phyloP scores from a whole-genome alignment of 2,888 invertebrate species.

The Brachylomia viminalis region DNA sequence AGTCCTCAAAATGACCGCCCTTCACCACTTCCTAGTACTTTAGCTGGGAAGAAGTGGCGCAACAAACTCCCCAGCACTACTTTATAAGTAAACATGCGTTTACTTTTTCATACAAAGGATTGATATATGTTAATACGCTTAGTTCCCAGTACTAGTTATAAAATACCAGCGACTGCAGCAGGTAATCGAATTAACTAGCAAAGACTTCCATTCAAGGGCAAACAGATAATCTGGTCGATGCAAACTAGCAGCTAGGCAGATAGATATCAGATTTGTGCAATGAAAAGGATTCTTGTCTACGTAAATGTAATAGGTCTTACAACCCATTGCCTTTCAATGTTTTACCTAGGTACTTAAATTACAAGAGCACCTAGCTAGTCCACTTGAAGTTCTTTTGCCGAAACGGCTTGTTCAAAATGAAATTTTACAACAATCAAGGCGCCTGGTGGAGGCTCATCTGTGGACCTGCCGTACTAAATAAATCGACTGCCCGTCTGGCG shows the following conservation, averaged over 20 bases:
- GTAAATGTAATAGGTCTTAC: too few species aligned
- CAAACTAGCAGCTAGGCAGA: constrained; percentile 9
- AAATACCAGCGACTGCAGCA: constrained; percentile 33
- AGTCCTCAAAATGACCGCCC: background rate
- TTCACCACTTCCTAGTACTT: background rate
- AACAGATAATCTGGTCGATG: constrained; percentile 49
- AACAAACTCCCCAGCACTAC: background rate
- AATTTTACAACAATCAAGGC: too few species aligned
- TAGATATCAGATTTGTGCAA: constrained; percentile 46
- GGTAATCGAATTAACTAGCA: constrained; percentile 50
- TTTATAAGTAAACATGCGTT: background rate
- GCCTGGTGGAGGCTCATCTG: too few species aligned
- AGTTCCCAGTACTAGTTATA: constrained; percentile 32
- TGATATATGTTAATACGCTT: constrained; percentile 51
- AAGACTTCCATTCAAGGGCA: constrained; percentile 42
- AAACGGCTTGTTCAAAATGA: too few species aligned
- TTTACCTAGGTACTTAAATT: too few species aligned
- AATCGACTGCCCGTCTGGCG: too few species aligned
- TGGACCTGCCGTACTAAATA: too few species aligned
- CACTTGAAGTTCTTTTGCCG: too few species aligned
- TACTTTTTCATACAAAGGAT: constrained; percentile 14
- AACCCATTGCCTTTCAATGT: too few species aligned
- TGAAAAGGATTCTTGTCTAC: constrained; percentile 20
- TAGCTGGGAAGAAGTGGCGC: background rate
- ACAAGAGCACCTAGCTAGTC: too few species aligned